Conservation (phyloP, 2,797 vertebrate genomes). For the Mormyrus proboscirostris region DNA sequence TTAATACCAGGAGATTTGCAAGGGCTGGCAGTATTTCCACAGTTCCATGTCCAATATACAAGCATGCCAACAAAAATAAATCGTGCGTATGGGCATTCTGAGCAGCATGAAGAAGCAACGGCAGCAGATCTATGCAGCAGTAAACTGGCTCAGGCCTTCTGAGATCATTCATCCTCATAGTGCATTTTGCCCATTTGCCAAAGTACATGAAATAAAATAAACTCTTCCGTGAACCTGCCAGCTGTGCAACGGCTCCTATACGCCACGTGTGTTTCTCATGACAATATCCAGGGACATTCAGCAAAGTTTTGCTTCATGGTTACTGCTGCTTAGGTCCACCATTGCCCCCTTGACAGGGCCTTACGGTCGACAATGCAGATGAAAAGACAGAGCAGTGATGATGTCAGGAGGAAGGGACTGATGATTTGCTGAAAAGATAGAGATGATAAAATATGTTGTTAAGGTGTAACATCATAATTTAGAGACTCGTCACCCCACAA, state of each 20-base stretch:
- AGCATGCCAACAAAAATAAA: not conserved
- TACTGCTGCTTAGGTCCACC: not conserved
- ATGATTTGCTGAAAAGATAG: slow-evolving; percentile 4
- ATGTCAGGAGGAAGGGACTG: not conserved
- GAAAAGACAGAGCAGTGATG: slow-evolving; percentile 4
- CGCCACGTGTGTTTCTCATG: not conserved
- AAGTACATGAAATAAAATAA: not conserved
- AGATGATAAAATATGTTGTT: not conserved
- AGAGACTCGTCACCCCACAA: not conserved
- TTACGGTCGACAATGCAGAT: not conserved
- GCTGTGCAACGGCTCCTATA: not conserved
- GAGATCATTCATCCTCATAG: not conserved
- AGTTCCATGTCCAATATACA: not conserved
- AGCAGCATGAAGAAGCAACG: not conserved
- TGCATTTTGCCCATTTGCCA: not conserved
- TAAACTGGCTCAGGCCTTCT: not conserved
- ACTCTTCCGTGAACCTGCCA: not conserved
- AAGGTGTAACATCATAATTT: not conserved
- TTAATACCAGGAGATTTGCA: not conserved
- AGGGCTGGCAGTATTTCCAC: not conserved
- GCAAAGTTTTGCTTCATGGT: not conserved
- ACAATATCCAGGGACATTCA: not conserved
- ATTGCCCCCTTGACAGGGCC: not conserved
- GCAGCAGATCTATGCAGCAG: slow-evolving; percentile 3
- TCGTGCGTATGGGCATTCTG: not conserved